A percentile compares a stretch with the other conserved stretches of the same genome.
Conservation (phyloP, 2,888 invertebrate species). For the Spodoptera littoralis region DNA sequence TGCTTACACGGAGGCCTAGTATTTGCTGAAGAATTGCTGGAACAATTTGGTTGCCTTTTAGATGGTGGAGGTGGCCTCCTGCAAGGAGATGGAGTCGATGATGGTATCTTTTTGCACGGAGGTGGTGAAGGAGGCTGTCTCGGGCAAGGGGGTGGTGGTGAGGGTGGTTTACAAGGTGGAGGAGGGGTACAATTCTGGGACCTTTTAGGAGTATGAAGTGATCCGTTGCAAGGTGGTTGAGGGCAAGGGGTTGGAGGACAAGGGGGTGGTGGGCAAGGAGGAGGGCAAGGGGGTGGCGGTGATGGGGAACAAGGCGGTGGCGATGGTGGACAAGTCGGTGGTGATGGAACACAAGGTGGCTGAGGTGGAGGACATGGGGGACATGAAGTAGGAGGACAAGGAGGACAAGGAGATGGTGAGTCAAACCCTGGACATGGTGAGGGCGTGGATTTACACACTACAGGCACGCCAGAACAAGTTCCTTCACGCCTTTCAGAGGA, state of each 20-base stretch:
- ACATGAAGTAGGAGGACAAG: slow-evolving; percentile 7
- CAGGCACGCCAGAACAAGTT: neutral
- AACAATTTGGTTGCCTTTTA: no score
- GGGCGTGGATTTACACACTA: neutral
- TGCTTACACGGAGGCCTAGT: no score
- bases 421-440: neutral
- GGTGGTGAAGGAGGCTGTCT: slow-evolving; percentile 6
- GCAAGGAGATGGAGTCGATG: no score
- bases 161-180: neutral
- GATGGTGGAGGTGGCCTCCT: no score
- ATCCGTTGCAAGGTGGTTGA: neutral
- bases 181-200: neutral
- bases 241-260: slow-evolving; percentile 4
- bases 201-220: no score
- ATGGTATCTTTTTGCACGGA: neutral
- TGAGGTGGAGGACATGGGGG: slow-evolving; percentile 4
- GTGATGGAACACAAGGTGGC: neutral
- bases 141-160: neutral
- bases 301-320: slow-evolving; percentile 1
- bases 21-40: no score
- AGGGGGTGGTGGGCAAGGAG: slow-evolving; percentile 1
- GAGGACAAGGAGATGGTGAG: neutral
- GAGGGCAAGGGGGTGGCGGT: slow-evolving; percentile 2
- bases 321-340: neutral
- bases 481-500: slow-evolving; percentile 26